Evolutionary conservation across 2,113 vertebrate genomes (phyloP).

Genomic region (Rattus rattus): DNA sequence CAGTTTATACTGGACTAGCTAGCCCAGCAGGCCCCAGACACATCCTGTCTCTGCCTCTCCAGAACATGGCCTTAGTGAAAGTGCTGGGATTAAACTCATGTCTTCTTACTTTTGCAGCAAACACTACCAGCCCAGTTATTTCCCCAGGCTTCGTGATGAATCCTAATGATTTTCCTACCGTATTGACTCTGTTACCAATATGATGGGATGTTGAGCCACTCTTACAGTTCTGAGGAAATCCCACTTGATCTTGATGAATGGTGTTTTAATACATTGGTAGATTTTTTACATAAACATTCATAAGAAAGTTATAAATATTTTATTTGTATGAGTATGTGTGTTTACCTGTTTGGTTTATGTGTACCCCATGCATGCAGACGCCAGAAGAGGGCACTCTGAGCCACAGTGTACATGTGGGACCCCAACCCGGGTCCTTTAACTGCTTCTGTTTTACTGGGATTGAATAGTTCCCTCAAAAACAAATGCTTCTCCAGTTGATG

Average conservation of each 20-base stretch:
- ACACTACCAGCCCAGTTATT: not conserved
- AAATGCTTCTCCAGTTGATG: not conserved
- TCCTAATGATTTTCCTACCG: not conserved
- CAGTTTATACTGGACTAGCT: not conserved
- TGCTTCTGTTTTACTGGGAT: not conserved
- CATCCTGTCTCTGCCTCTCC: not conserved
- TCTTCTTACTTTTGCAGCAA: not conserved
- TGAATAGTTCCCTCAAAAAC: not conserved
- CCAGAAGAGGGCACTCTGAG: not conserved
- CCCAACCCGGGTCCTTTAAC: not conserved
- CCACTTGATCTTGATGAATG: not conserved
- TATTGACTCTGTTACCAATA: not conserved
- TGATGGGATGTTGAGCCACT: not conserved
- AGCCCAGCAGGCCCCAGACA: not conserved
- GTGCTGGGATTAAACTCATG: not conserved
- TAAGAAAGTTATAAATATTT: not conserved
- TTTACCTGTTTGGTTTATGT: not conserved
- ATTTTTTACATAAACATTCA: not conserved
- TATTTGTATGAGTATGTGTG: not conserved
- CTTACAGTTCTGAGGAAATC: not conserved
- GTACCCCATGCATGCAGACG: not conserved
- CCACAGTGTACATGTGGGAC: not conserved
- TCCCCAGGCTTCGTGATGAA: not conserved
- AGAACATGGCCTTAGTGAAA: not conserved
- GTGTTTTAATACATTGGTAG: not conserved